A percentile compares a stretch with the other conserved stretches of the same genome.
These are phyloP conservation scores for Conopomorpha cramerella DNA, from an alignment of 1,140 invertebrate species.

Conservation along the genomic window DNA sequence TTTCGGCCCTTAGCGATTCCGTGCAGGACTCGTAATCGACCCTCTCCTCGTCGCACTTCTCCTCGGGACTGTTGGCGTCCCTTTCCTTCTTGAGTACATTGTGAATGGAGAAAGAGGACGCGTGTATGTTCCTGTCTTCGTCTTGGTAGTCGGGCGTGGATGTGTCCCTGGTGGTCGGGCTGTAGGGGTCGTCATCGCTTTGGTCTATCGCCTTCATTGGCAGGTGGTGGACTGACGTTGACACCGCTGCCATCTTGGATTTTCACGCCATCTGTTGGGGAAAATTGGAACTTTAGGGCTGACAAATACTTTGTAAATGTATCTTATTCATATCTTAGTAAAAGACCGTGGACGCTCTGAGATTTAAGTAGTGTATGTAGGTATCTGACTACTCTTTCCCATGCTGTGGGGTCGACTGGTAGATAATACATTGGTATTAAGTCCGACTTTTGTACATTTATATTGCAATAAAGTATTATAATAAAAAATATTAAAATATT, in stretches of 20 bases:
- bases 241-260: conserved; percentile 39
- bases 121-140: conserved; percentile 30
- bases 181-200: conserved; percentile 45
- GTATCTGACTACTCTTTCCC: no score
- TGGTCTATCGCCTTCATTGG: conserved; percentile 43
- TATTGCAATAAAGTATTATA: no score
- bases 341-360: no score
- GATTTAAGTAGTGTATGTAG: no score
- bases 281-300: conserved; percentile 10
- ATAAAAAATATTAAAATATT: no score
- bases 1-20: conserved; percentile 29
- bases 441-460: no score
- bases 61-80: conserved; percentile 48
- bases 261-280: conserved; percentile 34
- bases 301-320: no score
- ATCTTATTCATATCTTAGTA: no score
- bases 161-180: conserved; percentile 36
- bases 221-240: conserved; percentile 28
- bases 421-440: no score
- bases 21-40: conserved; percentile 16
- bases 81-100: conserved; percentile 55
- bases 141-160: conserved; percentile 34
- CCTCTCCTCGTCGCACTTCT: conserved; percentile 33
- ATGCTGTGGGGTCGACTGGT: no score
- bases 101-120: conserved; percentile 52